phyloP scores from a whole-genome alignment of 2,888 invertebrate genomes.

The Lysandra coridon region DNA sequence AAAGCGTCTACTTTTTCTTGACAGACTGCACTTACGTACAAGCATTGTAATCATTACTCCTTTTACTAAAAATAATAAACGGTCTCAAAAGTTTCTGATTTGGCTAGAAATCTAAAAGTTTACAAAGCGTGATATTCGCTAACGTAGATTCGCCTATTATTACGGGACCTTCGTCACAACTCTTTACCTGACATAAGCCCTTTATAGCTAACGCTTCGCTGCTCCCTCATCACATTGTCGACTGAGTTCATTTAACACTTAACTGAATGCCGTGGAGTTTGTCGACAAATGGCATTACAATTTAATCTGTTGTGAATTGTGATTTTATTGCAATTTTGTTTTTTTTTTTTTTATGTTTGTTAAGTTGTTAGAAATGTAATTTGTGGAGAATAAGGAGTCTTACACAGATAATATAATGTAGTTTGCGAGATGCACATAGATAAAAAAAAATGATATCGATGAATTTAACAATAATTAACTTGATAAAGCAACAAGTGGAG shows the following conservation, averaged over 20 bases:
- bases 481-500: no score
- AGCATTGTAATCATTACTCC: no score
- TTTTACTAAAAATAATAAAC: not conserved
- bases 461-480: no score
- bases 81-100: not conserved
- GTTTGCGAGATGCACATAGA: no score
- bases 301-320: not conserved
- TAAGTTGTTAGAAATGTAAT: not conserved
- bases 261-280: not conserved
- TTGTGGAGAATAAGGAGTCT: no score
- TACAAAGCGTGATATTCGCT: not conserved
- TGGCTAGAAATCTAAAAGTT: not conserved
- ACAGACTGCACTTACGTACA: no score
- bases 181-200: slow-evolving; percentile 6
- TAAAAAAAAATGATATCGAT: no score
- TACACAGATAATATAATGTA: no score
- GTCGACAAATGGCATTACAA: not conserved
- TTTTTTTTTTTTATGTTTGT: not conserved
- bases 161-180: not conserved
- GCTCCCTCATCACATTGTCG: not conserved
- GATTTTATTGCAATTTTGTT: not conserved
- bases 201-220: not conserved
- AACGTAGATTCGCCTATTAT: not conserved
- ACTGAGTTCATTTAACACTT: slow-evolving; percentile 14
- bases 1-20: no score